Evolutionary conservation across 2,888 invertebrate genomes (phyloP).

Genomic region (Syritta pipiens): DNA sequence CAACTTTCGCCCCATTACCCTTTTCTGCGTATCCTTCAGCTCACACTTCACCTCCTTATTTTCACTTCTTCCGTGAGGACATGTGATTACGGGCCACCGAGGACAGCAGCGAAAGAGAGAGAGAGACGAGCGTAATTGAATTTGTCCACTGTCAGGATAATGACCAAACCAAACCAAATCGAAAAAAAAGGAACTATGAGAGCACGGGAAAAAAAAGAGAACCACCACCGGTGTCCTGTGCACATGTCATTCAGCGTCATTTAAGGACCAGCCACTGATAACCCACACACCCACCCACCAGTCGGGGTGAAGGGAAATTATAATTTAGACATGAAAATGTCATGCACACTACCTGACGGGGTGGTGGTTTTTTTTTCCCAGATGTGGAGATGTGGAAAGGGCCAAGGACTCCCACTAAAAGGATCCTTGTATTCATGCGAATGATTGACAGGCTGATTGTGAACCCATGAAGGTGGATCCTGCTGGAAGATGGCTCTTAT

Average conservation of each 20-base stretch:
- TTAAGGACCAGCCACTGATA: conserved; percentile 9
- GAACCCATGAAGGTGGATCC: conserved; percentile 49
- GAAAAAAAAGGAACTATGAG: conserved; percentile 25
- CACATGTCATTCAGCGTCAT: conserved; percentile 53
- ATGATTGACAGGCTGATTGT: conserved; percentile 67
- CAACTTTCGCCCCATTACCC: conserved; percentile 66
- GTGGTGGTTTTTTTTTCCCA: conserved; percentile 2
- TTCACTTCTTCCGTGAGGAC: conserved; percentile 52
- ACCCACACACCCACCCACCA: background rate
- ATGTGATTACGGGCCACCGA: conserved; percentile 16
- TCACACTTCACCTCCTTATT: conserved; percentile 48
- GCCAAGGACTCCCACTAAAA: conserved; percentile 35
- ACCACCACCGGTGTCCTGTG: conserved; percentile 42
- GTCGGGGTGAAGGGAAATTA: conserved; percentile 31
- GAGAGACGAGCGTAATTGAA: conserved; percentile 57
- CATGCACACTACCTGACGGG: conserved; percentile 53
- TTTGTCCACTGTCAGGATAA: conserved; percentile 68
- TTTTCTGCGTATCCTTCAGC: conserved; percentile 55
- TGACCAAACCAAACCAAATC: too few species aligned
- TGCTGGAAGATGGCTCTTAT: conserved; percentile 55
- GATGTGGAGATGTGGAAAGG: background rate
- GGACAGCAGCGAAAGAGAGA: background rate
- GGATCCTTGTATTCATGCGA: conserved; percentile 59
- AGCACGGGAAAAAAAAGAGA: background rate
- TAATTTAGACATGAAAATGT: conserved; percentile 67